Evolutionary conservation across 1,140 invertebrate genomes (phyloP).

Genomic region (Drosophila lowei): DNA sequence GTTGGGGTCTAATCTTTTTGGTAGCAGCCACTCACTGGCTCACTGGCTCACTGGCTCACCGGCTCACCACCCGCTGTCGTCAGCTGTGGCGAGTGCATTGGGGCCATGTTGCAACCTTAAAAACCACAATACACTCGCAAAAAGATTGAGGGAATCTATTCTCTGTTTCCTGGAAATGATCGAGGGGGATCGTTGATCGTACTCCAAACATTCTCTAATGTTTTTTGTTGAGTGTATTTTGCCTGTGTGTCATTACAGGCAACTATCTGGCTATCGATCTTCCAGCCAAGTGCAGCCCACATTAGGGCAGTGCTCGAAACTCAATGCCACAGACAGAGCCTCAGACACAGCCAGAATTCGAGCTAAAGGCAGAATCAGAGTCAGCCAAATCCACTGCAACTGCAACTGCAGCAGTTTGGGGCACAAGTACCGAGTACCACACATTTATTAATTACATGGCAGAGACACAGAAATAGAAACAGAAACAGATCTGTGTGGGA

Average conservation of each 20-base stretch:
- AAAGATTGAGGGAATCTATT: no score
- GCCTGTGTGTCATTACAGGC: slow-evolving; percentile 33
- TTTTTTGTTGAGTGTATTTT: slow-evolving; percentile 1
- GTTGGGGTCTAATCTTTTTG: slow-evolving; percentile 34
- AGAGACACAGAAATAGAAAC: slow-evolving; percentile 30
- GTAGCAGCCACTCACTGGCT: slow-evolving; percentile 14
- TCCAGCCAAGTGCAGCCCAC: slow-evolving; percentile 51
- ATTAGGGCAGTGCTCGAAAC: slow-evolving; percentile 53
- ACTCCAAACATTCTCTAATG: no score
- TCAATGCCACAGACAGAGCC: slow-evolving; percentile 61
- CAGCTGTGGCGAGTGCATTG: slow-evolving; percentile 39
- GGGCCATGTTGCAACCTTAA: slow-evolving; percentile 17
- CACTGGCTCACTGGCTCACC: slow-evolving; percentile 21
- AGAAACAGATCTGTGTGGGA: slow-evolving; percentile 39
- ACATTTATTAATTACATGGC: slow-evolving; percentile 78
- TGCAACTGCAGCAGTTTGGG: slow-evolving; percentile 19
- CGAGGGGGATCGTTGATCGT: no score
- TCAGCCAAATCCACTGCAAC: slow-evolving; percentile 10
- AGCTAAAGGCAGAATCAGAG: background rate
- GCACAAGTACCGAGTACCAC: slow-evolving; percentile 54
- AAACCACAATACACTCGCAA: no score
- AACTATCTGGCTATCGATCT: slow-evolving; percentile 54
- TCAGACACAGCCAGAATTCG: slow-evolving; percentile 9
- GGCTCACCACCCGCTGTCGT: slow-evolving; percentile 57
- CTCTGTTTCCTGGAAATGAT: no score